Conservation (phyloP, 1,140 invertebrate species). For the Drosophila obscura region DNA sequence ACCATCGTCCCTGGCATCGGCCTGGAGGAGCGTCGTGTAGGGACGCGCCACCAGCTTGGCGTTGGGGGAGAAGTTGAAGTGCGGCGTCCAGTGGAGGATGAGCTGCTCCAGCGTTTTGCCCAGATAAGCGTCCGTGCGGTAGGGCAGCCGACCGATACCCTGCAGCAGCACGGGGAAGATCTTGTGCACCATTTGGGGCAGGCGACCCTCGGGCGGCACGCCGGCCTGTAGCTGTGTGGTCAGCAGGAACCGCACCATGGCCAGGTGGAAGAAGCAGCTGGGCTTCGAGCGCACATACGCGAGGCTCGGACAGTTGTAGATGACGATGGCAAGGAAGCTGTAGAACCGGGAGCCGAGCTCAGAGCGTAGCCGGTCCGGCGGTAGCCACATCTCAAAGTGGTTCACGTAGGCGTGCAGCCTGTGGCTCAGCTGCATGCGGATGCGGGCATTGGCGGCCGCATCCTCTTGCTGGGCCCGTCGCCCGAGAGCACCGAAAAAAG, state of each 20-base stretch:
- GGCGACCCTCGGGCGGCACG: constrained; percentile 48
- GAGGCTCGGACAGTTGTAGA: constrained; percentile 75
- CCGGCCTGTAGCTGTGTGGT: constrained; percentile 74
- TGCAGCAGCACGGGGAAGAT: constrained; percentile 80
- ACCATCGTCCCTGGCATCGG: constrained; percentile 41
- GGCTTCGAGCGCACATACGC: constrained; percentile 77
- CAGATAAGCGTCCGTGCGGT: constrained; percentile 72
- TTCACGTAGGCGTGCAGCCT: constrained; percentile 71
- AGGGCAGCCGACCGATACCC: constrained; percentile 73
- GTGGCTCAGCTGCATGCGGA: constrained; percentile 66
- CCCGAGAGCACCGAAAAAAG: constrained; percentile 72
- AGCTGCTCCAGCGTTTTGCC: constrained; percentile 70
- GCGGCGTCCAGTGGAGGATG: constrained; percentile 76
- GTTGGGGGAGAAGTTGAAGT: constrained; percentile 64
- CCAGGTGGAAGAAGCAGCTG: constrained; percentile 79
- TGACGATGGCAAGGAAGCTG: constrained; percentile 80
- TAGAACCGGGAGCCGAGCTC: constrained; percentile 71
- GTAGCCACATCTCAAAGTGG: constrained; percentile 77
- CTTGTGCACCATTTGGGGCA: constrained; percentile 73
- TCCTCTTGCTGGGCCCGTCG: constrained; percentile 53
- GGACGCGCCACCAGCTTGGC: constrained; percentile 68
- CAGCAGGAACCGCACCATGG: constrained; percentile 73
- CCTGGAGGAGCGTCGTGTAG: constrained; percentile 56
- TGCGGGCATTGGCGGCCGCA: constrained; percentile 14
- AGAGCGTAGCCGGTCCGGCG: constrained; percentile 43